Conservation (phyloP, 2,888 invertebrate genomes). For the Coecobrya sp. region DNA sequence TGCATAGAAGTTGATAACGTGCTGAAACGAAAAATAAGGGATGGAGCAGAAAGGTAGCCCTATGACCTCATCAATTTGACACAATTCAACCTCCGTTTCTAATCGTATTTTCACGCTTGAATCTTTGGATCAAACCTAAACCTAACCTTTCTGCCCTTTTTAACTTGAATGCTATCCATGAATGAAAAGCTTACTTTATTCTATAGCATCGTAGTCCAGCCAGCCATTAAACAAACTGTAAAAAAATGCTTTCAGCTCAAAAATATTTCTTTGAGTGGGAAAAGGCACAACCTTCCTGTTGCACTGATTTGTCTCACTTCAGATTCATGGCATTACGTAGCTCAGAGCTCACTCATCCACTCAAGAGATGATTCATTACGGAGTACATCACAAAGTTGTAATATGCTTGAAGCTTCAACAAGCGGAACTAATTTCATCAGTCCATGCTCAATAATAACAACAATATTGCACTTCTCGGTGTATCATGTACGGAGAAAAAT, state of each 20-base stretch:
- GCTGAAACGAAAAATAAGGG: slow-evolving; percentile 50
- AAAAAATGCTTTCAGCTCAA: slow-evolving; percentile 38
- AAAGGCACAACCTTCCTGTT: slow-evolving; percentile 56
- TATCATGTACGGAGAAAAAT: neutral
- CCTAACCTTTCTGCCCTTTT: slow-evolving; percentile 69
- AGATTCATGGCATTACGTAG: neutral
- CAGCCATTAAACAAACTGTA: neutral
- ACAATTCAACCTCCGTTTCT: slow-evolving; percentile 83
- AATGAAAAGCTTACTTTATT: slow-evolving; percentile 15
- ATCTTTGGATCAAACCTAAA: slow-evolving; percentile 50
- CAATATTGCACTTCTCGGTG: slow-evolving; percentile 40
- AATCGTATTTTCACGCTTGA: slow-evolving; percentile 84
- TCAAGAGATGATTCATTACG: slow-evolving; percentile 66
- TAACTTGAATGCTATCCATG: slow-evolving; percentile 47
- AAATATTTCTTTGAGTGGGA: neutral
- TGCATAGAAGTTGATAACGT: slow-evolving; percentile 24
- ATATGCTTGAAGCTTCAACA: slow-evolving; percentile 70
- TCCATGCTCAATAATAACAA: slow-evolving; percentile 69
- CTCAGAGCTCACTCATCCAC: slow-evolving; percentile 22
- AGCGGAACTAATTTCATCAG: slow-evolving; percentile 77
- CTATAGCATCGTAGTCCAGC: neutral
- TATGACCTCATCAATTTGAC: slow-evolving; percentile 85
- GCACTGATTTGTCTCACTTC: slow-evolving; percentile 69
- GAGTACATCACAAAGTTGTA: slow-evolving; percentile 50
- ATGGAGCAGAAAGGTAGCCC: slow-evolving; percentile 67